Conservation (phyloP, 2,888 invertebrate genomes). For the Eupithecia abbreviata region DNA sequence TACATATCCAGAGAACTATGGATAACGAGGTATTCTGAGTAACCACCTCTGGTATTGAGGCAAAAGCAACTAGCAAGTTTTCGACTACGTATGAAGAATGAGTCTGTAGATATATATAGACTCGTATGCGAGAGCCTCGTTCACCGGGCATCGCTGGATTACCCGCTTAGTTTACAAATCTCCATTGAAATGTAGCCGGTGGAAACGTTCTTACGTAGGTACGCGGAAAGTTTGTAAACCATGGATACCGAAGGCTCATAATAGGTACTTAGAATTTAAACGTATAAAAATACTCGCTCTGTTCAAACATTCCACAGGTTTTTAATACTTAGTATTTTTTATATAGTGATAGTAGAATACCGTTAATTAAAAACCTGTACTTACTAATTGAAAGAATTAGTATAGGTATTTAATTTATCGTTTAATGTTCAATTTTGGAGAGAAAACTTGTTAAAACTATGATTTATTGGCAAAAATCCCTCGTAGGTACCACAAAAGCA, state of each 20-base stretch:
- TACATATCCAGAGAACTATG: too few relatives aligned
- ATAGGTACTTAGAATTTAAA: background rate
- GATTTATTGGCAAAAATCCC: background rate
- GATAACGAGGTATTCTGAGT: background rate
- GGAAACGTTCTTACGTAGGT: background rate
- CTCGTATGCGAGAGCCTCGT: background rate
- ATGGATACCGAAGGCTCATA: background rate
- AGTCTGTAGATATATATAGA: background rate
- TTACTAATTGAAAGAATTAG: background rate
- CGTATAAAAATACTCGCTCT: background rate
- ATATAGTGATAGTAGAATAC: too few relatives aligned
- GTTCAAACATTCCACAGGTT: background rate
- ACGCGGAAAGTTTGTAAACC: background rate
- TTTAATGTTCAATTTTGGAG: background rate
- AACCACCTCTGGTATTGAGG: background rate
- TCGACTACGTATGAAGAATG: background rate
- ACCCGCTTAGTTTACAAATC: slow-evolving; percentile 33
- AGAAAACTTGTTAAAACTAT: background rate
- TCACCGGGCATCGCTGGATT: slow-evolving; percentile 19
- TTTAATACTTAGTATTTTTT: too few relatives aligned
- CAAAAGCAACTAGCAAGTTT: background rate
- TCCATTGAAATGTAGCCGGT: slow-evolving; percentile 27
- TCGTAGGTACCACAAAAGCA: background rate
- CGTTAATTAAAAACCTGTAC: too few relatives aligned
- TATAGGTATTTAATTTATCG: background rate